A percentile compares a stretch with the other conserved stretches of the same genome.
phyloP scores from a whole-genome alignment of 2,113 vertebrate species.

The Pangasianodon gigas region DNA sequence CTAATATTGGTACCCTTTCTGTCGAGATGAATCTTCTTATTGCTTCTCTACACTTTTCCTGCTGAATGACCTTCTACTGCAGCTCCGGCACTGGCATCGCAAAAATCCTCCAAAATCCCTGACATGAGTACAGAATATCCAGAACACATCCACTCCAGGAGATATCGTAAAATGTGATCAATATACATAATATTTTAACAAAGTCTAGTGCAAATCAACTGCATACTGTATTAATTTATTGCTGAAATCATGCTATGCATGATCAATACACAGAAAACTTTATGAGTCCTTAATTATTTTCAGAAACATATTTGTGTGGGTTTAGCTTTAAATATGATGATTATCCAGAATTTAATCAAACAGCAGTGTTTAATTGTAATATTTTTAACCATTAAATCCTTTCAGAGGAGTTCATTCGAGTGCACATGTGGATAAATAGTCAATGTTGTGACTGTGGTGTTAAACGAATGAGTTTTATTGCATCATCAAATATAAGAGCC shows the following conservation, averaged over 20 bases:
- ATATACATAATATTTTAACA: not conserved
- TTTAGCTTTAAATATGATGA: not conserved
- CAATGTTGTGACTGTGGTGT: not conserved
- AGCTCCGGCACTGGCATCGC: not conserved
- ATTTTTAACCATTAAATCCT: no score
- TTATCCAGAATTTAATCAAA: not conserved
- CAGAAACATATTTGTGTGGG: not conserved
- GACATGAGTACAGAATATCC: not conserved
- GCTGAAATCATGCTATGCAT: not conserved
- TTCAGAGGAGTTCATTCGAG: no score
- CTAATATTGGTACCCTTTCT: conserved; percentile 4
- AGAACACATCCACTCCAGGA: not conserved
- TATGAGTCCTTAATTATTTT: not conserved
- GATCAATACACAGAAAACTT: not conserved
- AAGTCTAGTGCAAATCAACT: not conserved
- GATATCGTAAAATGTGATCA: not conserved
- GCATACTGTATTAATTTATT: not conserved
- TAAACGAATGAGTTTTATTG: not conserved
- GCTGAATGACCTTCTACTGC: conserved; percentile 7
- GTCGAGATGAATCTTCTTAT: not conserved
- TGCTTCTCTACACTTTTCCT: conserved; percentile 15
- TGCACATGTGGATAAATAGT: not conserved
- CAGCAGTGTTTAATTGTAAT: not conserved
- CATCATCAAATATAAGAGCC: not conserved
- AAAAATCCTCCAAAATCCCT: not conserved